phyloP scores from a whole-genome alignment of 2,797 vertebrate genomes.

The Miichthys miiuy region DNA sequence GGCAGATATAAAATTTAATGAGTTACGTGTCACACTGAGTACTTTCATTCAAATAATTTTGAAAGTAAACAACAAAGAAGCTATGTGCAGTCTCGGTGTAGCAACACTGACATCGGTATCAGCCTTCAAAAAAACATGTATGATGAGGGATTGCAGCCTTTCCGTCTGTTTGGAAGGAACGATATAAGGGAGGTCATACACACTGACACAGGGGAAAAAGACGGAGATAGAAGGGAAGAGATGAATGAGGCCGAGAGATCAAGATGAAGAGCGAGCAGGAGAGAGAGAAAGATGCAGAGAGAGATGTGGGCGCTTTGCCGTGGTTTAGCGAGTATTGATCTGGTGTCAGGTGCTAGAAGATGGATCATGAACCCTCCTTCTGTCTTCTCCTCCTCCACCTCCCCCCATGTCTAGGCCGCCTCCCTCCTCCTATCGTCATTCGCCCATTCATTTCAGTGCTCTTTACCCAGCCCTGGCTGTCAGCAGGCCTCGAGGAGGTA shows the following conservation, averaged over 20 bases:
- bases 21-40: background rate
- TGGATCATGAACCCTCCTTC: constrained; percentile 62
- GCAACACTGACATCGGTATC: background rate
- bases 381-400: constrained; percentile 48
- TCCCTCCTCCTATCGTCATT: constrained; percentile 4
- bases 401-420: constrained; percentile 32
- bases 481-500: constrained; percentile 9
- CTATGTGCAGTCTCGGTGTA: background rate
- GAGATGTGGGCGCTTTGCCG: constrained; percentile 60
- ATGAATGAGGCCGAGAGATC: constrained; percentile 38
- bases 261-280: constrained; percentile 34
- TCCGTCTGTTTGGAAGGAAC: constrained; percentile 9
- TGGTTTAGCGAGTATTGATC: constrained; percentile 76
- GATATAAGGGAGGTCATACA: constrained; percentile 50
- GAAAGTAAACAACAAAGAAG: background rate
- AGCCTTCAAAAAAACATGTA: constrained; percentile 13
- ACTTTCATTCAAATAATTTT: background rate
- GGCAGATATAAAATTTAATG: no score
- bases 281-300: constrained; percentile 39
- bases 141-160: constrained; percentile 15
- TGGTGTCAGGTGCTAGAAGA: constrained; percentile 72
- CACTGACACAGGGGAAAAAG: constrained; percentile 28
- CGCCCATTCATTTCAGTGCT: constrained; percentile 31
- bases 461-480: constrained; percentile 36
- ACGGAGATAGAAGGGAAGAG: constrained; percentile 23